A percentile compares a stretch with the other conserved stretches of the same genome.
phyloP scores from a whole-genome alignment of 64 coral and sea anemone genomes.

The Montipora cactus region DNA sequence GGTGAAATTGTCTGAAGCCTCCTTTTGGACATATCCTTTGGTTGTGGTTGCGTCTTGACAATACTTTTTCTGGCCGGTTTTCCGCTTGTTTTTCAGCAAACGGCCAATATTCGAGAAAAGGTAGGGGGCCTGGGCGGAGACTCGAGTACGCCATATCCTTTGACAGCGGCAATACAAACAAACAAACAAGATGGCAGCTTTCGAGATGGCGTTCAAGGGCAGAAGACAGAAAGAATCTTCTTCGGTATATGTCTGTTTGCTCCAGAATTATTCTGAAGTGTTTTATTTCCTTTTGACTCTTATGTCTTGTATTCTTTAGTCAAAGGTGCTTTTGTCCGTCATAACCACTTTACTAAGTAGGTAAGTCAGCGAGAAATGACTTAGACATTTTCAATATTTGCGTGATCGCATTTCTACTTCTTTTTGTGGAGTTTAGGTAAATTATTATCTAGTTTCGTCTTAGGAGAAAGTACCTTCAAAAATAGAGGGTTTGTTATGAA shows the following conservation, averaged over 20 bases:
- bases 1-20: no score
- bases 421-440: not conserved
- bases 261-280: not conserved
- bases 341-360: constrained; percentile 83
- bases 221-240: constrained; percentile 13
- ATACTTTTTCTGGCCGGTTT: no score
- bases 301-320: constrained; percentile 43
- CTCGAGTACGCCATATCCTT: no score
- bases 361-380: constrained; percentile 17
- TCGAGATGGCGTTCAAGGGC: not conserved
- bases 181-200: constrained; percentile 40
- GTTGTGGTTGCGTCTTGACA: no score
- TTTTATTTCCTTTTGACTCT: not conserved
- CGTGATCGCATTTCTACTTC: no score
- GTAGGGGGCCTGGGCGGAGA: no score
- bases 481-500: no score
- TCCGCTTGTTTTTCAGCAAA: no score
- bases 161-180: not conserved
- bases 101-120: no score
- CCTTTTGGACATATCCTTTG: no score
- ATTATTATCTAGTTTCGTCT: not conserved
- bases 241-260: constrained; percentile 1
- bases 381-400: no score
- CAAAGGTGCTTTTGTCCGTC: constrained; percentile 78
- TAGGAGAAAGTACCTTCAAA: no score